Percentiles rank a stretch among this genome's conserved stretches.
Evolutionary conservation across 2,113 vertebrate genomes (phyloP).

Genomic region (Cryptotis parvus): DNA sequence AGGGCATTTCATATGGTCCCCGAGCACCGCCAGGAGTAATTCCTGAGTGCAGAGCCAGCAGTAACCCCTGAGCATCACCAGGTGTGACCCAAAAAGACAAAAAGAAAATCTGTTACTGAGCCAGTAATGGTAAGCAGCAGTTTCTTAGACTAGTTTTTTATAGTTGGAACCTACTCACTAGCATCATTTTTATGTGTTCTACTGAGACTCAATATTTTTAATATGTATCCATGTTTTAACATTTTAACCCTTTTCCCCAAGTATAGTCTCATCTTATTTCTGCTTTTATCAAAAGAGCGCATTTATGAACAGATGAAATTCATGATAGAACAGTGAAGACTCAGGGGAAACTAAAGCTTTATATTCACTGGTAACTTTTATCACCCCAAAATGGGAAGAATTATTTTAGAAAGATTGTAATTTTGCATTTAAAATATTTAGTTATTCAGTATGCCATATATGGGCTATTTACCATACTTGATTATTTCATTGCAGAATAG

Average conservation of each 20-base stretch:
- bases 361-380: slow-evolving; percentile 19
- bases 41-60: no score
- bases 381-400: slow-evolving; percentile 1
- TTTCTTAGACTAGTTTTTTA: slow-evolving; percentile 3
- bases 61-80: no score
- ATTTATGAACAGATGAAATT: slow-evolving; percentile 16
- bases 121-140: background rate
- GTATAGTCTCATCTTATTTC: background rate
- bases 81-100: no score
- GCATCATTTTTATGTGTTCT: slow-evolving; percentile 12
- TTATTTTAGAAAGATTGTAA: slow-evolving; percentile 2
- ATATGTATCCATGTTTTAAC: background rate
- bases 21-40: no score
- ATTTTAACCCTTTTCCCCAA: background rate
- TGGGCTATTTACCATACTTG: background rate
- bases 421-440: slow-evolving; percentile 15
- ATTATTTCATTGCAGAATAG: background rate
- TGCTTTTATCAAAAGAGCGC: background rate
- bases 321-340: slow-evolving; percentile 18
- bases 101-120: background rate
- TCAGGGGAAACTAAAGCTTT: background rate
- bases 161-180: background rate
- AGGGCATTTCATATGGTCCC: no score
- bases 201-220: background rate
- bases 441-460: background rate